Conservation (phyloP, 1,140 invertebrate genomes). For the Drosophila takahashii region DNA sequence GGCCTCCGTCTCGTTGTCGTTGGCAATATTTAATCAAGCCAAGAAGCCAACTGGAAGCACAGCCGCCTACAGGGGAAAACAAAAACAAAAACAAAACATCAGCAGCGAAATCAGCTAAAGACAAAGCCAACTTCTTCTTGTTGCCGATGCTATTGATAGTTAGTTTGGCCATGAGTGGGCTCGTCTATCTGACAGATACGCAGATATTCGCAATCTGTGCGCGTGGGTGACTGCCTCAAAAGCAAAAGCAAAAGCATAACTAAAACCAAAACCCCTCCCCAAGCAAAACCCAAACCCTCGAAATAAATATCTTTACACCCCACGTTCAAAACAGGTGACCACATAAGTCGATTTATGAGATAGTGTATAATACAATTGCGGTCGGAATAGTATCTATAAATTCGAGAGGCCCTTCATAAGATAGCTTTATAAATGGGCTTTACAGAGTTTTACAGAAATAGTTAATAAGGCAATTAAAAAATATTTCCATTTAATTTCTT, state of each 20-base stretch:
- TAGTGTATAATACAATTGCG: background rate
- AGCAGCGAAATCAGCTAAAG: constrained; percentile 25
- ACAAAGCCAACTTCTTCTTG: constrained; percentile 65
- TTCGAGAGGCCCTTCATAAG: background rate
- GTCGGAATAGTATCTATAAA: background rate
- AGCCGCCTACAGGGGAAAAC: constrained; percentile 33
- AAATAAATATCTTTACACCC: background rate
- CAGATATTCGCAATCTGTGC: constrained; percentile 12
- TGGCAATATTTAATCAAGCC: constrained; percentile 81
- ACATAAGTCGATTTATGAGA: background rate
- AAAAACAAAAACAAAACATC: constrained; percentile 3
- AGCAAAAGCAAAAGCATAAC: constrained; percentile 1
- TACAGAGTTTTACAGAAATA: too few relatives aligned
- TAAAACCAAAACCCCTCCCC: background rate
- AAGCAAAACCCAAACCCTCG: background rate
- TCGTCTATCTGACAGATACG: constrained; percentile 34
- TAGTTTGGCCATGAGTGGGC: constrained; percentile 28
- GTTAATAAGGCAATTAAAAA: too few relatives aligned
- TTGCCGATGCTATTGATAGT: constrained; percentile 65
- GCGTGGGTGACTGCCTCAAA: constrained; percentile 8
- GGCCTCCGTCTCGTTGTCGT: constrained; percentile 49
- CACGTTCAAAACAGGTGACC: constrained; percentile 17
- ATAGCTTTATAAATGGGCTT: background rate
- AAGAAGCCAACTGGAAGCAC: constrained; percentile 76
- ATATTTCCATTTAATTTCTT: too few relatives aligned